phyloP scores from a whole-genome alignment of 2,113 vertebrate species.

The Varanus komodoensis region DNA sequence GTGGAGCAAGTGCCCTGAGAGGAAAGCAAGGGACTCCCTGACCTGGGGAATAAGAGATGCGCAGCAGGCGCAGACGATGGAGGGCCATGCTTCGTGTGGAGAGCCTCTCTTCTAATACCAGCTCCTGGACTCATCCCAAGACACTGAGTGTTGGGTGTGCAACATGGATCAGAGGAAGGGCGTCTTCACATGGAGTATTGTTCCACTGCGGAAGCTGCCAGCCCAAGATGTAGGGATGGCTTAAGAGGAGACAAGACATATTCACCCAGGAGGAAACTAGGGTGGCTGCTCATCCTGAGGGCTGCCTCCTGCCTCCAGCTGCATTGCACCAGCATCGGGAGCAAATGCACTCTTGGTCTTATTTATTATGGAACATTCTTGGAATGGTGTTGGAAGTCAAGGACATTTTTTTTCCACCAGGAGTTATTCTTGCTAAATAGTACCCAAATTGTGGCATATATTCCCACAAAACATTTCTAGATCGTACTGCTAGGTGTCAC shows the following conservation, averaged over 20 bases:
- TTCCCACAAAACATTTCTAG: not conserved
- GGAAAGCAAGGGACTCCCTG: not conserved
- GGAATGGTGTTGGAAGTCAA: not conserved
- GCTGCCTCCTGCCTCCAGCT: too few relatives aligned
- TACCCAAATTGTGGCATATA: rapidly evolving
- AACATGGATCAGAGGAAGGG: too few relatives aligned
- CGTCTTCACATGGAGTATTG: too few relatives aligned
- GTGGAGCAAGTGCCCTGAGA: too few relatives aligned
- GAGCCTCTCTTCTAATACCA: not conserved
- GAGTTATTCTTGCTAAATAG: constrained; percentile 43
- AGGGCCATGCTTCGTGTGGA: not conserved
- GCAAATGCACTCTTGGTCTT: too few relatives aligned
- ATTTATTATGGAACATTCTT: not conserved
- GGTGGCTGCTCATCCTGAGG: too few relatives aligned
- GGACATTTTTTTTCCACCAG: constrained; percentile 38
- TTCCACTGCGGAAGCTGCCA: too few relatives aligned
- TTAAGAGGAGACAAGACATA: too few relatives aligned
- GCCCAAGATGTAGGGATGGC: too few relatives aligned
- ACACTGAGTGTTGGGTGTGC: too few relatives aligned
- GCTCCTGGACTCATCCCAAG: not conserved
- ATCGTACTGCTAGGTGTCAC: not conserved
- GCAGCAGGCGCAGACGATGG: not conserved
- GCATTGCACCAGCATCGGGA: too few relatives aligned
- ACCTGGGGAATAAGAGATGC: not conserved
- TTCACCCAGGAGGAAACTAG: too few relatives aligned